These are phyloP conservation scores for Brachymystax lenok DNA, from an alignment of 2,797 vertebrate species.

Conservation along the genomic window DNA sequence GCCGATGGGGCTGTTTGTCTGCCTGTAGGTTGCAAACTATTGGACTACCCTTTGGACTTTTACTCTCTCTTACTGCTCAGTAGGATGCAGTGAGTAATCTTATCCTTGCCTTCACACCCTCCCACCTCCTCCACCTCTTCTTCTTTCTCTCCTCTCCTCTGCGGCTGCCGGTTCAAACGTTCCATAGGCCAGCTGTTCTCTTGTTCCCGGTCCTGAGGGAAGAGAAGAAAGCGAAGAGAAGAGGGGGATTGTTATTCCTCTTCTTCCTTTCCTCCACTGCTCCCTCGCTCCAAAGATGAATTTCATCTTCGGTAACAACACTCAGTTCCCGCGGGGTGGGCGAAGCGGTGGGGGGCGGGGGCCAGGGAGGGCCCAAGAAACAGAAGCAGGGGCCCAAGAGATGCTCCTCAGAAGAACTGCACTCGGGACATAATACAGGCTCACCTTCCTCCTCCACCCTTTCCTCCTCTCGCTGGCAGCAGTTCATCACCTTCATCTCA, in stretches of 20 bases:
- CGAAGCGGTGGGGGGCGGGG: constrained; percentile 74
- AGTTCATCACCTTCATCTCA: constrained; percentile 93
- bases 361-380: constrained; percentile 76
- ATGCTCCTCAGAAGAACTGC: constrained; percentile 87
- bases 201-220: constrained; percentile 4
- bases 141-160: constrained; percentile 39
- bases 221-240: constrained; percentile 22
- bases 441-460: constrained; percentile 50
- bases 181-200: background rate
- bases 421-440: constrained; percentile 62
- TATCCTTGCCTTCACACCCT: constrained; percentile 51
- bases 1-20: background rate
- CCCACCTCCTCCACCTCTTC: constrained; percentile 74
- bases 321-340: constrained; percentile 87
- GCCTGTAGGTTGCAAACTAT: background rate
- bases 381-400: constrained; percentile 90
- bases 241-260: background rate
- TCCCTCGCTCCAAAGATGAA: constrained; percentile 84
- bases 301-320: constrained; percentile 99
- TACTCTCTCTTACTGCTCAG: constrained; percentile 12
- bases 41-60: constrained; percentile 37
- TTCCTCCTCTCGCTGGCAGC: constrained; percentile 91
- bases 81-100: constrained; percentile 83
- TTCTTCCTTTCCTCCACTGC: background rate
- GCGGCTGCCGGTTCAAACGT: background rate